These are phyloP conservation scores for Carassius carassius DNA, from an alignment of 2,113 vertebrate species.

Conservation along the genomic window DNA sequence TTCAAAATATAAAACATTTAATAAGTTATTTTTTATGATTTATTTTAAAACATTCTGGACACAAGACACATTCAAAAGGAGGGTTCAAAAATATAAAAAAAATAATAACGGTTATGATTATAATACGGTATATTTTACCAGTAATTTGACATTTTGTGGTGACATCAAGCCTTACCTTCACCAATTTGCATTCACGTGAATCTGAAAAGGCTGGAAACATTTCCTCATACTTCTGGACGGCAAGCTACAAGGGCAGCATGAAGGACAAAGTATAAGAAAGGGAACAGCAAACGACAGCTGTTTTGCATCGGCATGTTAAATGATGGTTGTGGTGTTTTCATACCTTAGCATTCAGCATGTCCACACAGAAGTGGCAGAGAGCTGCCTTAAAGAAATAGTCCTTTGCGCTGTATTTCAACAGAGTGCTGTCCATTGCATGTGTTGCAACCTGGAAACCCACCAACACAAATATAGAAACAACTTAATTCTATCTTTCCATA, in stretches of 20 bases:
- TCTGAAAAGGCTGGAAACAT: conserved; percentile 92
- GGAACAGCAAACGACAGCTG: not conserved
- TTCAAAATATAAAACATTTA: not conserved
- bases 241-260: conserved; percentile 72
- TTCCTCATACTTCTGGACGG: conserved; percentile 89
- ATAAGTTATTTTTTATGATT: not conserved
- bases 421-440: conserved; percentile 88
- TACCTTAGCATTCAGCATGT: conserved; percentile 93
- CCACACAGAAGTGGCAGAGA: conserved; percentile 92
- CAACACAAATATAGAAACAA: not conserved
- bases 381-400: conserved; percentile 94
- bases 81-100: not conserved
- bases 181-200: conserved; percentile 86
- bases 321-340: not conserved
- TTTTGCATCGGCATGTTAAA: not conserved
- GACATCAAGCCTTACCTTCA: conserved; percentile 75
- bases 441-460: conserved; percentile 76
- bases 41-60: not conserved
- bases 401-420: conserved; percentile 93
- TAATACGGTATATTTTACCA: not conserved
- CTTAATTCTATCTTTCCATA: not conserved
- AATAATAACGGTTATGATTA: too few species aligned
- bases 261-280: not conserved
- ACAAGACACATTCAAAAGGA: not conserved
- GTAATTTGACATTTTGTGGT: not conserved